Base-by-base conservation (phyloP, 23 tunicate species). In the Ascidia mentula region DNA sequence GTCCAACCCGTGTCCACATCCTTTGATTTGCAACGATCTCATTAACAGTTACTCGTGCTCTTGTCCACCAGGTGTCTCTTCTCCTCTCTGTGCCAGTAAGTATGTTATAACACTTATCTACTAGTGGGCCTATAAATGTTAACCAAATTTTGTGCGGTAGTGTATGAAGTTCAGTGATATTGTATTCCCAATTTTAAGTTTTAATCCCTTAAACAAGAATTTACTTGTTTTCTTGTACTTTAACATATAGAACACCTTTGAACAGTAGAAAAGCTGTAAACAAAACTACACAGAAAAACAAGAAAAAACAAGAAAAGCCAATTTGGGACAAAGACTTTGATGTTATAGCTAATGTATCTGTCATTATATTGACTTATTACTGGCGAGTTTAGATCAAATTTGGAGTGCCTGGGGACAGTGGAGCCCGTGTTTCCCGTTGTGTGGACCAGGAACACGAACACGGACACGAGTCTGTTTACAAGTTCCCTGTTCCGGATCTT, bases 31-130 rank as follows among this genome's bases (percentile, higher is more conserved):
- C 65, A 53, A 53, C 1, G 65, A 53, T 53, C 65, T 53, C 65
- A 53, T 53, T 28, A 53, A 53, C 65, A 53, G 65, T 53, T 53
- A 53, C 65, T 20, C 28, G 22, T 53, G 65, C 65, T 53, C 65
- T 20, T 53, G 65, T 53, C 65, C 65, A 5, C 65, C 65, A 26
- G 65, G 65, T 28, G 24, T 28, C 22, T 20, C 24, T 1, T 28
- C 65, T 5, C 65, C 65, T 5, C 65, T 28, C 65, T 53, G 65
- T 3, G 65, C 65, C 24, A 3, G 22, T 9, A 53, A 42, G 53
- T 15, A 9, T 42, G 15, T 42, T 9, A 42, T 42, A 12, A 12
- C 53, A 42, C 53, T 42, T 9, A 42, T 42, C 53, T 15, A 12
- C n/a, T n/a, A n/a, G n/a, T n/a, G n/a, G n/a, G n/a, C n/a, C n/a